Evolutionary conservation across 2,113 vertebrate species (phyloP), one percentile per base, ranked within the genome.

Genomic region (Platysteira castanea): DNA sequence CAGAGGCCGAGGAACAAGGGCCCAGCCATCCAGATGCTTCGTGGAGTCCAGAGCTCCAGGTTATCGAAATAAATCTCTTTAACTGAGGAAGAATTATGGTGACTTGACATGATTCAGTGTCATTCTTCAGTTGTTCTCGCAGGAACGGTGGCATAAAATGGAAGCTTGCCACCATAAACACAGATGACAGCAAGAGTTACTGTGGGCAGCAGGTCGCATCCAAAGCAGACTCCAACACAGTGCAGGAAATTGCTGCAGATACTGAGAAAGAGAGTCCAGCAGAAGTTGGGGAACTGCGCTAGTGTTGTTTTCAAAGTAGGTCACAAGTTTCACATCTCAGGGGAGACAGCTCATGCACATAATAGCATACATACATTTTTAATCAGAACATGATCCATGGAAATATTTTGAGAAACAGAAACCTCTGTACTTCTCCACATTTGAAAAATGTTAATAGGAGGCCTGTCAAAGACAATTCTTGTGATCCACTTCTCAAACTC

Each of bases 321-420:
- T 71, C 76, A 86, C 67, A 59, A 84, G 76, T 92, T 90, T 84
- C 71, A 46, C 76, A n/a, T 92, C 61, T 84, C 89, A 37, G 49
- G 77, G 16, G 33, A 91, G 46, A 33, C 46, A 79, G 49, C 31
- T 87, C 44, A 50, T 42, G 67, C 53, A 87, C 67, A 61, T 76
- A 93, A 93, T 41, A 85, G 57, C 50, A 80, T 50, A 30, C 23
- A 79, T 69, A 35, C 16, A 91, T 94, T 91, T 91, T 96, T 90
- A 96, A 96, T 83, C 39, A 80, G 81, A 93, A 84, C 27, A 73
- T 23, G 70, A 93, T 87, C 87, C 67, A 37, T 54, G 61, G 85
- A 84, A 94, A 85, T 89, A 76, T 50, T 93, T 39, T 73, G 74
- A 94, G 67, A 89, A 87, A 85, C 10, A 73, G 53, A 91, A 91